Percentiles rank a stretch among this genome's conserved stretches.
These are phyloP conservation scores for Diachasma alloeum DNA, from an alignment of 1,140 invertebrate species.

Conservation along the genomic window DNA sequence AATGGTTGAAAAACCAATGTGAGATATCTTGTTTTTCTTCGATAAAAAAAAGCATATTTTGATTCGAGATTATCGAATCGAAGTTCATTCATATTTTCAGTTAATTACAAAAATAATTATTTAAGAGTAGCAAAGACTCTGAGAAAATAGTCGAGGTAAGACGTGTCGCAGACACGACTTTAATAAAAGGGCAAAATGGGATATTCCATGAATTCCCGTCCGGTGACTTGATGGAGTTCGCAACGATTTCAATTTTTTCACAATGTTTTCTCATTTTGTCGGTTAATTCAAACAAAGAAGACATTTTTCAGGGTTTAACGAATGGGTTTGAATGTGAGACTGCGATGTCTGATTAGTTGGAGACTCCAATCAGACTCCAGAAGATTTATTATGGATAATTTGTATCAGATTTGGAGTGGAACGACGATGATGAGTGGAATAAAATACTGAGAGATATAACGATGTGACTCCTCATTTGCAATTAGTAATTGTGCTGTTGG, in stretches of 20 bases:
- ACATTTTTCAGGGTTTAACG: background rate
- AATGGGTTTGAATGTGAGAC: background rate
- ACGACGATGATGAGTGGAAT: conserved; percentile 13
- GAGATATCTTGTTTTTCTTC: conserved; percentile 1
- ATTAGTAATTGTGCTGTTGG: background rate
- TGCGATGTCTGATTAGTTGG: background rate
- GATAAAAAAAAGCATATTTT: background rate
- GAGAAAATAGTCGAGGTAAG: background rate
- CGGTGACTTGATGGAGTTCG: background rate
- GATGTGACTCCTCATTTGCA: background rate
- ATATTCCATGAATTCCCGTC: background rate
- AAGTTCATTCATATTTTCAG: background rate
- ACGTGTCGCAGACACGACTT: background rate
- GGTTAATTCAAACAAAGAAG: background rate
- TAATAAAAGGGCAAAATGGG: background rate
- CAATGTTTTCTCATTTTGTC: no score
- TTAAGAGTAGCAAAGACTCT: background rate
- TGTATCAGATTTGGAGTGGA: background rate
- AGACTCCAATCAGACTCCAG: background rate
- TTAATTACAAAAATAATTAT: background rate
- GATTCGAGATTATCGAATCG: background rate
- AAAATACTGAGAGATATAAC: background rate
- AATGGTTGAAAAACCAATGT: conserved; percentile 18
- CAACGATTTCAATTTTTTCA: background rate
- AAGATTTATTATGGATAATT: background rate